Evolutionary conservation across 2,888 invertebrate species (phyloP), one percentile per base, ranked within the genome.

Genomic region (Chloromyia formosa): DNA sequence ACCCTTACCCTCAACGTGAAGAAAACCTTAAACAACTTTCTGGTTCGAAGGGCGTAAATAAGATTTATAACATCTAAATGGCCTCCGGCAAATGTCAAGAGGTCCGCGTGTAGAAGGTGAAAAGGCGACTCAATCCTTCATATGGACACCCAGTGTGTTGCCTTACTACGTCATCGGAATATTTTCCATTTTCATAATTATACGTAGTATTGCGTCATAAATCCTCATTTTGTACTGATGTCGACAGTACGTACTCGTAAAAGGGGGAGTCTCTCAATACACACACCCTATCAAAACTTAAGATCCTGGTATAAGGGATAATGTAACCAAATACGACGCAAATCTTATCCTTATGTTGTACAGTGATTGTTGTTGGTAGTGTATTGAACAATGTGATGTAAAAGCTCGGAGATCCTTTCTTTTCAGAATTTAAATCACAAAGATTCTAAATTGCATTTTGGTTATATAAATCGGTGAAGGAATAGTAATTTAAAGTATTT

Each of bases 161-260:
- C 22, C 27, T 49, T 66, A 66, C 53, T 53, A 56, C 71, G 20
- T 58, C 54, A 20, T 18, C 58, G n/a, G 68, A 71, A 20, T 42
- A 71, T 58, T 71, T 71, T 71, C 71, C 56, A 56, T 35, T 71
- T 71, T 71, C 58, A 27, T 71, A 71, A 71, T 71, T 71, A 71
- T 56, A 71, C 56, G 22, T 35, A 7, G 27, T 71, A 49, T 56
- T 71, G 71, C 71, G 71, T 56, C 71, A 71, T 71, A 71, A 71
- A 71, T 71, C 42, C 71, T 71, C 71, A 71, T 71, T 71, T 69
- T 56, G 9, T 45, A 10, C 22, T 49, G 20, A 2, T 69, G 68
- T 71, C 71, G 71, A 71, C 71, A 71, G 40, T 16, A 14, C n/a
- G 42, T 23, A 27, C n/a, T 3, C 18, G 45, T 18, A 49, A n/a